Evolutionary conservation across 2,888 invertebrate species (phyloP), one percentile per base, ranked within the genome.

Genomic region (Amblyjoppa fuscipennis): DNA sequence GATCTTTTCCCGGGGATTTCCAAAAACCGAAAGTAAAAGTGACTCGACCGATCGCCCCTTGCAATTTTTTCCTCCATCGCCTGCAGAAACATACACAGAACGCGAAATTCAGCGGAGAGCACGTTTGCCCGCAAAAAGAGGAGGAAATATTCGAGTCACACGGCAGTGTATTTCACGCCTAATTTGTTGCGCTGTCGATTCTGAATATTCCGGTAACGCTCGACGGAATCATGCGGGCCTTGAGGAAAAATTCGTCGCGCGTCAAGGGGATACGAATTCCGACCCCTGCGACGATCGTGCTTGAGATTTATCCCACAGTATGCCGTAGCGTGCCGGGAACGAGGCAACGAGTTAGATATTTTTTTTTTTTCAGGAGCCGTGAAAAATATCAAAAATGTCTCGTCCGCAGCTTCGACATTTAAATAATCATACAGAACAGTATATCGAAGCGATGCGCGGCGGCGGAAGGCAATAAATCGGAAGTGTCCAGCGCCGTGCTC

Each of bases 91-190:
- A 53, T 66, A 51, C 56, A 59, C 31, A 3, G 66, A 38, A 68
- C 38, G n/a, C 53, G 7, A 49, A 68, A 73, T 34, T 9, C 31
- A 16, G 25, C 66, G 66, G 31, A 68, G 9, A 25, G 61, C 51
- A 74, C 45, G 31, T 75, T 69, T 66, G 45, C 38, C 16, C 28
- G 51, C 34, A 53, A 61, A 77, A 73, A 85, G 86, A 86, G 88
- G 88, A 85, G 88, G 88, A 91, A 91, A 92, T 92, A 93, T 93
- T 93, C 92, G 90, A 91, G 89, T 89, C 93, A 92, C 92, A 83
- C 56, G 74, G 91, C 87, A 88, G 88, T 89, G 91, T 88, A 93
- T 93, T 93, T 93, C 93, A 93, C 92, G 93, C 92, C 91, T 93
- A 93, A 93, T 93, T 93, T 93, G 91, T 90, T 90, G 84, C 91